A percentile compares a stretch with the other conserved stretches of the same genome.
Conservation (phyloP, 1,140 invertebrate species). For the Diploscapter pachys region DNA sequence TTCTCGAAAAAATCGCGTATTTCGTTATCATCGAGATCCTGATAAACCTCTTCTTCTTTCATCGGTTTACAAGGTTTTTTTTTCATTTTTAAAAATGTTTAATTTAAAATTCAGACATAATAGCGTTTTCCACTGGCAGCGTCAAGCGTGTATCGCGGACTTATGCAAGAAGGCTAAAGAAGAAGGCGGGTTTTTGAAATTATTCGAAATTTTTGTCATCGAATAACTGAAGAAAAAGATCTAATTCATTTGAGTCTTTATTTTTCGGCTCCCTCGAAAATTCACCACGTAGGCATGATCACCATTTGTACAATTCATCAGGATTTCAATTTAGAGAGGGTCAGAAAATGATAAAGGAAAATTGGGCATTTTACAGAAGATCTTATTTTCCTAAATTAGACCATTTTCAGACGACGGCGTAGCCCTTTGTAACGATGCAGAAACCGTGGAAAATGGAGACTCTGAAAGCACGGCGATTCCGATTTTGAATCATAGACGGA, state of each 20-base stretch:
- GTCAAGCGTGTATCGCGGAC: constrained; percentile 30
- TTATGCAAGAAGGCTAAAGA: constrained; percentile 15
- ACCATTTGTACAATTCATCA: neutral
- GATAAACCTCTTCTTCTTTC: too few relatives aligned
- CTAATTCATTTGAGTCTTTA: too few relatives aligned
- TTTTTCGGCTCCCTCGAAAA: constrained; percentile 13
- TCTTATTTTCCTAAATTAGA: too few relatives aligned
- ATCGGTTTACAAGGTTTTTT: too few relatives aligned
- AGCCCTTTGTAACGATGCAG: too few relatives aligned
- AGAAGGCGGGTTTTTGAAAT: constrained; percentile 15
- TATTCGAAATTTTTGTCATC: neutral
- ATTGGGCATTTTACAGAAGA: neutral
- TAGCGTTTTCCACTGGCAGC: constrained; percentile 33
- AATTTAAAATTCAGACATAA: constrained; percentile 14
- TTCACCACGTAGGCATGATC: constrained; percentile 13
- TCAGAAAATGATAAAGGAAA: neutral
- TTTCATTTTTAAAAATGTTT: too few relatives aligned
- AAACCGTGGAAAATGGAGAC: too few relatives aligned
- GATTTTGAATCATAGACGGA: too few relatives aligned
- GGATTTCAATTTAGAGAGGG: neutral
- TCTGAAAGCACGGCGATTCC: too few relatives aligned
- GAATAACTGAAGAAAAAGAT: neutral
- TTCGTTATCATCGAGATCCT: too few relatives aligned
- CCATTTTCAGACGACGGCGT: too few relatives aligned
- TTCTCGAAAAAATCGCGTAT: too few relatives aligned